Conservation (phyloP, 1,140 invertebrate genomes). For the Dendroctonus valens region DNA sequence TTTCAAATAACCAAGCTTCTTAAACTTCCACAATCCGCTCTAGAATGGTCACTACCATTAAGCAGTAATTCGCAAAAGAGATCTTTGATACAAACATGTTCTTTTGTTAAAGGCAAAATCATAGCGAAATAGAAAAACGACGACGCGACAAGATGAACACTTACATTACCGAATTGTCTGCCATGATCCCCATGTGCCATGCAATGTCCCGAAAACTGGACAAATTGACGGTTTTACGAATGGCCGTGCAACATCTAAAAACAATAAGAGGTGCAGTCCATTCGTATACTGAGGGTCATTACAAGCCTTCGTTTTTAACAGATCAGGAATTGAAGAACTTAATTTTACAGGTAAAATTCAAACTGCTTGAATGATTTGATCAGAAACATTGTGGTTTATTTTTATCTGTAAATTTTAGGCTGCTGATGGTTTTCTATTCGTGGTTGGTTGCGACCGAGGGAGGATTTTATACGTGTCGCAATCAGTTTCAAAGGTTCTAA, state of each 20-base stretch:
- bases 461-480: constrained; percentile 88
- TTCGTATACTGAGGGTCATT: constrained; percentile 79
- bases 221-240: constrained; percentile 88
- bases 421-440: constrained; percentile 89
- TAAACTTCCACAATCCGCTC: no score
- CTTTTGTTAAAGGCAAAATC: constrained; percentile 64
- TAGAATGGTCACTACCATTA: no score
- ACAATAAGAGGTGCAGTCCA: constrained; percentile 73
- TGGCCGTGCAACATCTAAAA: constrained; percentile 92
- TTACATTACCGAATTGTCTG: constrained; percentile 87
- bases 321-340: constrained; percentile 85
- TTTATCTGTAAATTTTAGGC: constrained; percentile 59
- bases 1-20: no score
- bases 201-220: constrained; percentile 91
- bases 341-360: constrained; percentile 57
- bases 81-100: not conserved
- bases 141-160: constrained; percentile 95
- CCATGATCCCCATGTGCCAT: constrained; percentile 91
- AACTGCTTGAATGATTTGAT: not conserved
- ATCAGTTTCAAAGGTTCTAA: constrained; percentile 80
- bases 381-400: not conserved
- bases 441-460: constrained; percentile 89
- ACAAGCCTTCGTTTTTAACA: constrained; percentile 84
- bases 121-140: constrained; percentile 94
- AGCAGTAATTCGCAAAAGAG: not conserved